Conservation (phyloP, 2,888 invertebrate species). For the Heliconius charithonia region DNA sequence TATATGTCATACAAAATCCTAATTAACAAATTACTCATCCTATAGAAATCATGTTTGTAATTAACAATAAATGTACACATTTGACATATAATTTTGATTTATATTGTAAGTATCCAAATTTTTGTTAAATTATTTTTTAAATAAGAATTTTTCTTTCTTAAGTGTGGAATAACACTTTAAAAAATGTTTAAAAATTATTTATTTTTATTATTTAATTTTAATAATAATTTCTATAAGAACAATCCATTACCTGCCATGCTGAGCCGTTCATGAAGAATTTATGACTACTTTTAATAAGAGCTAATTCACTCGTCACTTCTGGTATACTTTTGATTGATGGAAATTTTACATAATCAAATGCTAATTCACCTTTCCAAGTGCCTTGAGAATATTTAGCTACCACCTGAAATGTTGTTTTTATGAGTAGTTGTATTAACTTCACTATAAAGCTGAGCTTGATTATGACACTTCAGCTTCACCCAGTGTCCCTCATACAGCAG, state of each 20-base stretch:
- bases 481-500: too few relatives aligned
- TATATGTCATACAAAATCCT: too few relatives aligned
- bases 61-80: too few relatives aligned
- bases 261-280: constrained; percentile 85
- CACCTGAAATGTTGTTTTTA: constrained; percentile 57
- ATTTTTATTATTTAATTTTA: background rate
- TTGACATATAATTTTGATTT: too few relatives aligned
- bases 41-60: too few relatives aligned
- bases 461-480: too few relatives aligned
- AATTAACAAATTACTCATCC: too few relatives aligned
- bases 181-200: too few relatives aligned
- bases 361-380: constrained; percentile 82
- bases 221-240: background rate
- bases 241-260: constrained; percentile 81
- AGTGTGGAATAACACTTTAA: too few relatives aligned
- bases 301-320: constrained; percentile 79
- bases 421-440: background rate
- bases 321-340: constrained; percentile 69
- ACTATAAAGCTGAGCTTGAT: too few relatives aligned
- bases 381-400: constrained; percentile 84
- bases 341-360: constrained; percentile 77
- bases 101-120: background rate
- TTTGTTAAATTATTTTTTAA: too few relatives aligned
- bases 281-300: constrained; percentile 81
- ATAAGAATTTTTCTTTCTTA: too few relatives aligned